Evolutionary conservation across 2,113 vertebrate species (phyloP).

Genomic region (Prunella fulvescens): DNA sequence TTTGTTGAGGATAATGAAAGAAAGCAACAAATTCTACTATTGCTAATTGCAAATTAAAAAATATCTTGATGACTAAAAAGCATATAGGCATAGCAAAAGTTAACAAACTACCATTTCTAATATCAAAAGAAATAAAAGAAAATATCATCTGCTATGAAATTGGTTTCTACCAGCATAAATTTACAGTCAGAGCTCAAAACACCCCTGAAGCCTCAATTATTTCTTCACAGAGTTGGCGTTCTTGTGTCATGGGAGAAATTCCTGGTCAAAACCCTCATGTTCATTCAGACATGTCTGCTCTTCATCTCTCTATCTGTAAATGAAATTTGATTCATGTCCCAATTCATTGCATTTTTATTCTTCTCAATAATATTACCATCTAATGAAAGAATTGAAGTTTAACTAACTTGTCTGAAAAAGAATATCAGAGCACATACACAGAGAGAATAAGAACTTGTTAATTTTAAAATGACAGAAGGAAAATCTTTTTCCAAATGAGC

Average conservation of each 20-base stretch:
- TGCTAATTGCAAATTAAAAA: background rate
- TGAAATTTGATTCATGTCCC: background rate
- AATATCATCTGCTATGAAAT: background rate
- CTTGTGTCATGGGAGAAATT: background rate
- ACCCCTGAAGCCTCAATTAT: background rate
- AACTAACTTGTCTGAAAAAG: background rate
- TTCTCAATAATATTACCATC: background rate
- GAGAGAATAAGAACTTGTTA: background rate
- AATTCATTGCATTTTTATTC: background rate
- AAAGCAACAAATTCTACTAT: background rate
- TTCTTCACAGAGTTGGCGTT: background rate
- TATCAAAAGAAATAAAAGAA: background rate
- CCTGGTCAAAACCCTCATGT: background rate
- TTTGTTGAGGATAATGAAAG: background rate
- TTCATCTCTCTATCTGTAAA: background rate
- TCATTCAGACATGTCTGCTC: background rate
- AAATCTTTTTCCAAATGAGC: background rate
- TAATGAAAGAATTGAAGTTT: background rate
- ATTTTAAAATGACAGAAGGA: background rate
- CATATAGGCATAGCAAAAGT: background rate
- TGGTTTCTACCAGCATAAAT: background rate
- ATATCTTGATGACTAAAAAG: background rate
- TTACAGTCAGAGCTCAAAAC: background rate
- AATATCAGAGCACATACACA: background rate
- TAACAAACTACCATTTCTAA: background rate